Evolutionary conservation across 2,113 vertebrate species (phyloP), one percentile per base, ranked within the genome.

Genomic region (Campylomormyrus tamandua): DNA sequence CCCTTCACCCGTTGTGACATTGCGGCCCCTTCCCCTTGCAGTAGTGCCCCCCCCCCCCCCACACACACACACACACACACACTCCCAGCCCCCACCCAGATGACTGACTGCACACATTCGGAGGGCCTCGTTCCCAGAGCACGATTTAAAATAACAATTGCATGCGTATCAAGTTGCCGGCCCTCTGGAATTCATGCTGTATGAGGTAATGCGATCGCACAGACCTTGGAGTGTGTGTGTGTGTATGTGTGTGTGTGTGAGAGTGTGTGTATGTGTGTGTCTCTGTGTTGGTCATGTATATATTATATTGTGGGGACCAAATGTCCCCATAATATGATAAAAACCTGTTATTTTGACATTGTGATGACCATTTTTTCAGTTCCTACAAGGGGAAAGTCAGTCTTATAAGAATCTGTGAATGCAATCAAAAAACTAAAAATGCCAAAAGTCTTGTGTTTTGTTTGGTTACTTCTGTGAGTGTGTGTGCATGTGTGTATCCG

Each of bases 141-240:
- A 92, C 94, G 93, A 95, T 95, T 96, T 96, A 96, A 95, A 96
- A 96, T 95, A 95, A 96, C 95, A 96, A 95, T 95, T 94, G 95
- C 94, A 93, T 93, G 94, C 93, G 89, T 95, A 95, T 96, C 95
- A 91, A 90, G 93, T 96, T 95, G 93, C 95, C 92, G 92, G 93
- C 74, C 93, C 93, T 94, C 94, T 92, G 91, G 95, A 95, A 96
- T 95, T 91, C 93, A 95, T 95, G 93, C 93, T 92, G 93, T 94
- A 95, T 95, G 94, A 96, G 95, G 95, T 95, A 96, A 96, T 95
- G 93, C 92, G 95, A 95, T 95, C 94, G 90, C 90, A 24, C 93
- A 93, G 93, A 90, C 90, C 90, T 90, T 88, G 90, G 88, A 85
- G 45, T 90, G 52, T 87, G 77, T 86, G 52, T 88, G 74, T 49